Percentiles rank a stretch among this genome's conserved stretches.
phyloP scores from a whole-genome alignment of 2,113 vertebrate genomes.

The Porphyrio hochstetteri region DNA sequence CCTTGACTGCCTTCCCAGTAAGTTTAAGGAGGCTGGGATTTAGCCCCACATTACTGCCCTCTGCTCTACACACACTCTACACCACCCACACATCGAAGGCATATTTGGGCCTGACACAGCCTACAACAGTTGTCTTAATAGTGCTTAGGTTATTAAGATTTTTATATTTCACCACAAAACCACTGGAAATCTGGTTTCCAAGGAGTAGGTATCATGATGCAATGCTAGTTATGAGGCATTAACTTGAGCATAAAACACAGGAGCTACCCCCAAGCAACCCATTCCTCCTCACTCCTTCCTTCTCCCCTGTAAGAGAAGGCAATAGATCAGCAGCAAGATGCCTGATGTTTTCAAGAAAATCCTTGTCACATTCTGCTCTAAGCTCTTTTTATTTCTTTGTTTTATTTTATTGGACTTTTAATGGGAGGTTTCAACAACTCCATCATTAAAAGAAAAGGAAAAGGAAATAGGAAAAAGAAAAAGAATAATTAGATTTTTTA shows the following conservation, averaged over 20 bases:
- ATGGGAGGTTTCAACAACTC: slow-evolving; percentile 39
- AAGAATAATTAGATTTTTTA: slow-evolving; percentile 58
- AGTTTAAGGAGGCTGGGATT: not conserved
- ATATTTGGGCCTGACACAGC: not conserved
- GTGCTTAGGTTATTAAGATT: not conserved
- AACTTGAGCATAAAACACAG: not conserved
- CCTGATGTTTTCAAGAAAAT: not conserved
- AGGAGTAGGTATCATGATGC: not conserved
- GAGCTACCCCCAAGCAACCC: not conserved
- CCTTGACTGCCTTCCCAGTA: too few relatives aligned
- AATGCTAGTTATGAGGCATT: not conserved
- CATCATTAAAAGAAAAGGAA: not conserved
- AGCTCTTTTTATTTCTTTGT: slow-evolving; percentile 12
- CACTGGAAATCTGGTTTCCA: not conserved
- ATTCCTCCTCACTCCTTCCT: not conserved
- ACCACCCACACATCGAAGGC: not conserved
- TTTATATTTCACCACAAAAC: not conserved
- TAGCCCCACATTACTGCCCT: not conserved
- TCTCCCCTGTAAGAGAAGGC: not conserved
- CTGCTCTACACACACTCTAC: accelerated
- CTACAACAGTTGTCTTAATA: not conserved
- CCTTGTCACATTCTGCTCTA: not conserved
- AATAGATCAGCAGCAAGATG: not conserved
- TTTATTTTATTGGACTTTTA: slow-evolving; percentile 46
- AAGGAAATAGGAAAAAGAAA: not conserved